Percentiles rank a stretch among this genome's conserved stretches.
phyloP scores from a whole-genome alignment of 2,797 vertebrate species.

The Enteromius unitaeniatus region DNA sequence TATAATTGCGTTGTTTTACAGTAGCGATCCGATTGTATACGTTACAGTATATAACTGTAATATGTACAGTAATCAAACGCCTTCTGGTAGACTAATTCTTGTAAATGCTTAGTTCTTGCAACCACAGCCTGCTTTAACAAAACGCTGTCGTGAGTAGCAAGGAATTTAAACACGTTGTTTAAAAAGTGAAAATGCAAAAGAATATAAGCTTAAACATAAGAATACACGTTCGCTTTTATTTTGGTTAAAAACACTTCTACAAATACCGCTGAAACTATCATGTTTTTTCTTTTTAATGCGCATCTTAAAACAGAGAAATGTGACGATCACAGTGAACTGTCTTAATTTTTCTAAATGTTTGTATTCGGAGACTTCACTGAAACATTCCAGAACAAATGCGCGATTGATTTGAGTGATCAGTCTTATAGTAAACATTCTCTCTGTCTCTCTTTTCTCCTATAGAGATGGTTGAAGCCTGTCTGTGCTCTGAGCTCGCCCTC shows the following conservation, averaged over 20 bases:
- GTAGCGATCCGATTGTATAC: not conserved
- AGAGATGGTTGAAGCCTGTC: conserved; percentile 87
- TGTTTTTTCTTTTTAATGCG: not conserved
- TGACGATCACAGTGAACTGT: not conserved
- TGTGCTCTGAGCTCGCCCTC: conserved; percentile 87
- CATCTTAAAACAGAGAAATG: not conserved
- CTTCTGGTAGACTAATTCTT: not conserved
- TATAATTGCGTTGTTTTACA: not conserved
- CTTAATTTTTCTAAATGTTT: conserved; percentile 26
- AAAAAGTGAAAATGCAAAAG: not conserved
- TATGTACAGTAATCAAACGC: not conserved
- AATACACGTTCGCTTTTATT: not conserved
- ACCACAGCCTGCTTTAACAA: not conserved
- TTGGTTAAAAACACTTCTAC: not conserved
- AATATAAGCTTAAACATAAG: not conserved
- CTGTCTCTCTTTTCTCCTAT: conserved; percentile 76
- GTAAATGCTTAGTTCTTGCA: not conserved
- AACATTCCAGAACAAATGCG: conserved; percentile 23
- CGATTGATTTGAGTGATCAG: conserved; percentile 45
- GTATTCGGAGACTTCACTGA: conserved; percentile 10
- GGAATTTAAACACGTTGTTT: not conserved
- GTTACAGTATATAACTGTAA: not conserved
- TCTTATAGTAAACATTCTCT: conserved; percentile 59
- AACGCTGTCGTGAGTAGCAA: not conserved
- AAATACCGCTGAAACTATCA: not conserved